These are phyloP conservation scores for Argya squamiceps DNA, from an alignment of 2,797 vertebrate genomes.

Conservation along the genomic window DNA sequence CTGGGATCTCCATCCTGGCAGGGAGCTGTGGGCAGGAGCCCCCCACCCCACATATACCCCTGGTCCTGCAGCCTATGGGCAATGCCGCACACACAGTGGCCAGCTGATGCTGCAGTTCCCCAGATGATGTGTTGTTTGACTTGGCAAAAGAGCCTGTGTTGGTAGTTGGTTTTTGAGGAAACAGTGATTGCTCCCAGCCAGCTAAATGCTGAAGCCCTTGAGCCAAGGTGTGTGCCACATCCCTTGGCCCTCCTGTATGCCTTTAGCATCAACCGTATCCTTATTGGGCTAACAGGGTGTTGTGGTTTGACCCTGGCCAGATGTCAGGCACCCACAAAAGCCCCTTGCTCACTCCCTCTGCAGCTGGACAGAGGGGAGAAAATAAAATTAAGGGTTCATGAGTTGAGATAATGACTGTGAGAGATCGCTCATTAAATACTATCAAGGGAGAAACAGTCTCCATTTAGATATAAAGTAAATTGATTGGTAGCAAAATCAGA, in stretches of 20 bases:
- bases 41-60: rapidly evolving
- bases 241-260: neutral
- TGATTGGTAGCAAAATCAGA: neutral
- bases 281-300: neutral
- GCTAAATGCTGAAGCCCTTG: neutral
- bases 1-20: neutral
- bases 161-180: neutral
- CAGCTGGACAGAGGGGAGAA: neutral
- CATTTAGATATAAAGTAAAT: neutral
- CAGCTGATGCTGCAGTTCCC: rapidly evolving
- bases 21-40: neutral
- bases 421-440: neutral
- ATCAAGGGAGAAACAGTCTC: neutral
- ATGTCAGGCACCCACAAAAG: neutral
- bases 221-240: rapidly evolving
- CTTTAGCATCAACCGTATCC: neutral
- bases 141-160: neutral
- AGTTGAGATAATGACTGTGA: neutral
- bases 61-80: neutral
- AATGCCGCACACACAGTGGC: rapidly evolving
- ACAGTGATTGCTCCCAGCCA: neutral
- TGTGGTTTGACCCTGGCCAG: neutral
- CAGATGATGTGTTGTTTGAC: neutral
- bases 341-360: neutral
- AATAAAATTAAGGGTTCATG: neutral